Conservation (phyloP, 1,140 invertebrate species). For the Trichonephila clavipes region DNA sequence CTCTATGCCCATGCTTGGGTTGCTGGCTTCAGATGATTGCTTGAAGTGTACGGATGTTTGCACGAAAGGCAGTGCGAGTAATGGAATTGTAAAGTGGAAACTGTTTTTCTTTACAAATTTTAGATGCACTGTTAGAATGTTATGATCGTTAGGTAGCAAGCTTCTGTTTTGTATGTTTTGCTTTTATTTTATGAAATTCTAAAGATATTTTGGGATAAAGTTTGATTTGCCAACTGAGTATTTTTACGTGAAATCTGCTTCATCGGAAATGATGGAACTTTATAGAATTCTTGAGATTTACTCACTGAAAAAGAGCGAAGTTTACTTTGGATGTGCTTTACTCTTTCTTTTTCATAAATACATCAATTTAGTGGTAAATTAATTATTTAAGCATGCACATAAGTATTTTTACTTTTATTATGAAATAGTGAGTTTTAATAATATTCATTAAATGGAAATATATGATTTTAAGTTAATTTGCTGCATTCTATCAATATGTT, state of each 20-base stretch:
- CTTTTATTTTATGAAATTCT: neutral
- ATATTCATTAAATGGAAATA: too few species aligned
- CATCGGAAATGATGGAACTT: neutral
- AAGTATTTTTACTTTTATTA: too few species aligned
- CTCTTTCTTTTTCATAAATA: too few species aligned
- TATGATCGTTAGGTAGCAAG: neutral
- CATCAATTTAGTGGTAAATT: too few species aligned
- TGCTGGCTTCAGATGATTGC: conserved; percentile 21
- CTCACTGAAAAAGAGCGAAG: too few species aligned
- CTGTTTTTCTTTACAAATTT: conserved; percentile 18
- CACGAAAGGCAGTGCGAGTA: neutral
- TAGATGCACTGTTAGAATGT: conserved; percentile 7
- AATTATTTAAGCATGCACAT: too few species aligned
- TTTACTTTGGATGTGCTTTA: too few species aligned
- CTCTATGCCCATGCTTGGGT: neutral
- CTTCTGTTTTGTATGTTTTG: neutral
- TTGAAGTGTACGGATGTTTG: conserved; percentile 13
- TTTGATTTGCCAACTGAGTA: neutral
- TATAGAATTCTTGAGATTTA: too few species aligned
- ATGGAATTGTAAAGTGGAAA: conserved; percentile 38
- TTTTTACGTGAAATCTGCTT: neutral
- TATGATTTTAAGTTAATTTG: too few species aligned
- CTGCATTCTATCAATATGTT: too few species aligned
- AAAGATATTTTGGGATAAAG: neutral
- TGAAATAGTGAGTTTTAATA: too few species aligned